Conservation (phyloP, 2,797 vertebrate genomes). For the Loris lydekkerianus region DNA sequence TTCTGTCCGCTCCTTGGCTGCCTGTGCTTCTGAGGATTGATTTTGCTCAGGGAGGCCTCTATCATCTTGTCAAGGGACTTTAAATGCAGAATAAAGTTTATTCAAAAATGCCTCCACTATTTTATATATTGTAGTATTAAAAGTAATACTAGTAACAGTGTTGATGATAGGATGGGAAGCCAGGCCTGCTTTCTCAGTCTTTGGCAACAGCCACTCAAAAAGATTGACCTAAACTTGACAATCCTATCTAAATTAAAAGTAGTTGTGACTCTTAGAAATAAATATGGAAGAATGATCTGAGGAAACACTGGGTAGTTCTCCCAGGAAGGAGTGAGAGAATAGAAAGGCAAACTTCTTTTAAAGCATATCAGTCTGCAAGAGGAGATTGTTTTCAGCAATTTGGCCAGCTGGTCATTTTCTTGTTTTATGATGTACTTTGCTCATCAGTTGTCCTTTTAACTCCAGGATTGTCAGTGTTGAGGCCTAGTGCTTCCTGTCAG, state of each 20-base stretch:
- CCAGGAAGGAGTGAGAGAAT: background rate
- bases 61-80: background rate
- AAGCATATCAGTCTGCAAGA: background rate
- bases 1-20: background rate
- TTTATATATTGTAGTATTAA: conserved; percentile 13
- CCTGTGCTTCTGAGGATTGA: background rate
- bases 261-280: conserved; percentile 48
- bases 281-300: conserved; percentile 2
- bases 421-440: background rate
- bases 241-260: conserved; percentile 23
- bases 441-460: background rate
- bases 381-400: background rate
- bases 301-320: background rate
- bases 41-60: conserved; percentile 35
- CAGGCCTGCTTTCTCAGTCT: background rate
- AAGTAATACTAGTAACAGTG: conserved; percentile 30
- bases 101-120: conserved; percentile 9
- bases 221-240: background rate
- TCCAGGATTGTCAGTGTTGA: background rate
- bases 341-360: background rate
- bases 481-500: background rate
- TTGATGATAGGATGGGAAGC: background rate
- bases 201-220: conserved; percentile 36
- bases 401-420: background rate
- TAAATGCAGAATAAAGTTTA: conserved; percentile 13